phyloP scores from a whole-genome alignment of 2,113 vertebrate genomes.

The Tiliqua scincoides region DNA sequence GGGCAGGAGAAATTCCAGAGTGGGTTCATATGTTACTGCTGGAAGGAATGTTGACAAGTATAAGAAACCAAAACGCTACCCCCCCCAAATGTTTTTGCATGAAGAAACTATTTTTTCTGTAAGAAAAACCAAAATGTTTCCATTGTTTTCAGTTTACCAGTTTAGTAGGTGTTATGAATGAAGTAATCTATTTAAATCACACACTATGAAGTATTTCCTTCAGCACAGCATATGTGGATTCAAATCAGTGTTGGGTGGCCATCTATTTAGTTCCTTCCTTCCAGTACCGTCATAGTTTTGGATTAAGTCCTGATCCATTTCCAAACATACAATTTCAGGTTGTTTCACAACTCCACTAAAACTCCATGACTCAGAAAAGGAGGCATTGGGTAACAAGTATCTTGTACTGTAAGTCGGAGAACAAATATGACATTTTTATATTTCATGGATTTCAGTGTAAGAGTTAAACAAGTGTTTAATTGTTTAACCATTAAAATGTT shows the following conservation, averaged over 20 bases:
- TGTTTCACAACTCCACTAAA: background rate
- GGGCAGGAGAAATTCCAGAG: conserved; percentile 78
- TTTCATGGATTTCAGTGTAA: background rate
- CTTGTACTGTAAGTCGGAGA: conserved; percentile 28
- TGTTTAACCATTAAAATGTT: no score
- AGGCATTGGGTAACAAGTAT: background rate
- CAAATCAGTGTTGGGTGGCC: conserved; percentile 8
- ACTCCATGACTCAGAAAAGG: background rate
- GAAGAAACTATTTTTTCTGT: conserved; percentile 50
- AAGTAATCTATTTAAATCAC: conserved; percentile 42
- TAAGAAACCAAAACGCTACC: conserved; percentile 48
- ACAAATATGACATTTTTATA: background rate
- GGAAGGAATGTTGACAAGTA: conserved; percentile 78
- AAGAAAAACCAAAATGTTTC: conserved; percentile 44
- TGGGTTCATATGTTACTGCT: conserved; percentile 77
- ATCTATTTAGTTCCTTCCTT: conserved; percentile 20
- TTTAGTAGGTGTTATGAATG: conserved; percentile 47
- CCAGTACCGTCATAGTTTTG: background rate
- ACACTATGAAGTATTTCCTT: conserved; percentile 28
- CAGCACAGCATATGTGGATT: background rate
- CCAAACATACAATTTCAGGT: conserved; percentile 16
- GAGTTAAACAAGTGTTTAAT: no score
- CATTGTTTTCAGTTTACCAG: conserved; percentile 31
- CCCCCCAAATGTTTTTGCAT: conserved; percentile 51
- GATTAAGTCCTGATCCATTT: background rate